Evolutionary conservation across 2,113 vertebrate species (phyloP).

Genomic region (Psammodynastes pulverulentus): DNA sequence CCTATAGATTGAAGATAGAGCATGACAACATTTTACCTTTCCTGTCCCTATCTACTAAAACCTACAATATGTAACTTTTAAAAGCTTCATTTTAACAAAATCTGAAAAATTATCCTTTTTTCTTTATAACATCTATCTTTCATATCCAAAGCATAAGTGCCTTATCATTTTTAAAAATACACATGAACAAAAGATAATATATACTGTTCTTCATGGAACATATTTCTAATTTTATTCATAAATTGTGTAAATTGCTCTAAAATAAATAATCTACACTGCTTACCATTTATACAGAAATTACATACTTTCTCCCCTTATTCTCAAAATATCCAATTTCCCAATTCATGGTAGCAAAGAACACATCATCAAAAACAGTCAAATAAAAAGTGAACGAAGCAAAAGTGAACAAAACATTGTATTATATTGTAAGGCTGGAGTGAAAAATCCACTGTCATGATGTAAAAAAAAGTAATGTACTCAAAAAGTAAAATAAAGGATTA

Average conservation of each 20-base stretch:
- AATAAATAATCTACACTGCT: background rate
- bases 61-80: background rate
- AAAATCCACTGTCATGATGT: background rate
- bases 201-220: background rate
- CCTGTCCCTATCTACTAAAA: background rate
- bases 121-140: background rate
- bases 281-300: background rate
- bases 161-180: background rate
- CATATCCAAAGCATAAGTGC: background rate
- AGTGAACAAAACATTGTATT: background rate
- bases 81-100: background rate
- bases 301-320: background rate
- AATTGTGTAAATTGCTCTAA: background rate
- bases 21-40: background rate
- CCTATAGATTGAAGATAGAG: background rate
- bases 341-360: background rate
- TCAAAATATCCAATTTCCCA: background rate
- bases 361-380: background rate
- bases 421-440: background rate
- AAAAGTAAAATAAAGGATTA: background rate
- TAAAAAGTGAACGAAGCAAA: no score
- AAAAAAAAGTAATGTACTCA: background rate
- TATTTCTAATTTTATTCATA: background rate
- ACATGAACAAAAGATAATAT: background rate
- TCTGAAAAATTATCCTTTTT: background rate